These are phyloP conservation scores for Drusus annulatus DNA, from an alignment of 1,140 invertebrate genomes.

Conservation along the genomic window DNA sequence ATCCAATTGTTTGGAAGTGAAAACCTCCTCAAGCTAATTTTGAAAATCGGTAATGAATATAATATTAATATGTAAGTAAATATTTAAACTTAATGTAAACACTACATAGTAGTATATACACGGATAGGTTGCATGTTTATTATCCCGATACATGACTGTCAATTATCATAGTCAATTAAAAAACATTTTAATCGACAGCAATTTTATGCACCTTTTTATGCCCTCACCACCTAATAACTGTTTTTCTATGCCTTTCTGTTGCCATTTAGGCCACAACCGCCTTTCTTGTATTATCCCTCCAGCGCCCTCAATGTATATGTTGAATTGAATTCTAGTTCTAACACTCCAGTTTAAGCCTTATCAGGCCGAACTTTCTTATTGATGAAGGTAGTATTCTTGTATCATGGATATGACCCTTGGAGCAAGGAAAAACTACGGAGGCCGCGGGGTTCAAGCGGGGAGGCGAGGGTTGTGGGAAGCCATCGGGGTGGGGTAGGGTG, in stretches of 20 bases:
- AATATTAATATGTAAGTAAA: no score
- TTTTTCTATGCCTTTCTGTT: not conserved
- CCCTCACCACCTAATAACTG: no score
- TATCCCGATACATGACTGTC: no score
- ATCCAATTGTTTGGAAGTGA: no score
- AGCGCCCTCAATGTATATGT: not conserved
- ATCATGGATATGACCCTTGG: conserved; percentile 35
- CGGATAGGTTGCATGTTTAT: no score
- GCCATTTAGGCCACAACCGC: not conserved
- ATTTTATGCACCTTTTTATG: no score
- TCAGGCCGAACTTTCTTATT: conserved; percentile 25
- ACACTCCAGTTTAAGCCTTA: conserved; percentile 2
- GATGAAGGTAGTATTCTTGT: conserved; percentile 36
- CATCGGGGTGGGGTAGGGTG: not conserved
- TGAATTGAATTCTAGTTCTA: not conserved
- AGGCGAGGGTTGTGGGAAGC: not conserved
- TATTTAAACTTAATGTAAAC: no score
- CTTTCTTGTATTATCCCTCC: not conserved
- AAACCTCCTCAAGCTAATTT: no score
- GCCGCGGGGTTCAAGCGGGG: not conserved
- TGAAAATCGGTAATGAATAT: no score
- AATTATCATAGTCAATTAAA: no score
- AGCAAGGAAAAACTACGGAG: conserved; percentile 18
- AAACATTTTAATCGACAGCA: no score
- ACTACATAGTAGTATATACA: no score